Evolutionary conservation across 35 echinoderm and acorn worm genomes (phyloP).

Genomic region (Ophioderma brevispina): DNA sequence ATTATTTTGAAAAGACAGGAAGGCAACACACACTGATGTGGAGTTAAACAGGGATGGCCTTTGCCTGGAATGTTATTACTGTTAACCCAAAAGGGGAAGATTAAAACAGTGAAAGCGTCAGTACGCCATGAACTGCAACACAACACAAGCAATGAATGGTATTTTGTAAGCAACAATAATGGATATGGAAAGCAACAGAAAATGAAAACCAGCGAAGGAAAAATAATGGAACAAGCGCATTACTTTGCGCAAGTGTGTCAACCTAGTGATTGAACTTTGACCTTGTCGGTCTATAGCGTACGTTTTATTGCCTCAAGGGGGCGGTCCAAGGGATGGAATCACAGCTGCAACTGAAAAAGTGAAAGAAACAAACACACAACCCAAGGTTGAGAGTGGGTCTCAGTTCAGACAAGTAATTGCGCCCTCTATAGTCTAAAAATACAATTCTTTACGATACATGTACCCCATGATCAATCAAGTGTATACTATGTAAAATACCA

Average conservation of each 20-base stretch:
- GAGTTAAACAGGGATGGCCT: background rate
- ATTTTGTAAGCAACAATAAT: background rate
- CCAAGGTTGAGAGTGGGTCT: slow-evolving; percentile 1
- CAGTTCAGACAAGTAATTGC: background rate
- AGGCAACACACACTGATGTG: background rate
- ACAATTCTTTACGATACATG: background rate
- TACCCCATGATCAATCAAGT: background rate
- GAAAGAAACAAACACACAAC: slow-evolving; percentile 13
- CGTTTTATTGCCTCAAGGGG: slow-evolving; percentile 12
- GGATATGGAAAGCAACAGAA: slow-evolving; percentile 13
- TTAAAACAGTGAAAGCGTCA: background rate
- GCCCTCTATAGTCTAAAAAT: background rate
- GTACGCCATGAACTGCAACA: slow-evolving; percentile 1
- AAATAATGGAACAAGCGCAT: slow-evolving; percentile 13
- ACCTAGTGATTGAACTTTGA: slow-evolving; percentile 14
- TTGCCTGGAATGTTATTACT: background rate
- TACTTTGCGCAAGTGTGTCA: slow-evolving; percentile 9
- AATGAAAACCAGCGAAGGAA: slow-evolving; percentile 13
- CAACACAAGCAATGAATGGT: slow-evolving; percentile 1
- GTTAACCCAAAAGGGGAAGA: background rate
- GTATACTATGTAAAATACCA: background rate
- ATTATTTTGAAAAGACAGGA: background rate
- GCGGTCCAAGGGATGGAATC: slow-evolving; percentile 2
- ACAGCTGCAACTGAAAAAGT: slow-evolving; percentile 9
- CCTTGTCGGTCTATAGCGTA: slow-evolving; percentile 2